Base-by-base conservation (phyloP, 2,113 vertebrate genomes). In the Aspidoscelis tigris region DNA sequence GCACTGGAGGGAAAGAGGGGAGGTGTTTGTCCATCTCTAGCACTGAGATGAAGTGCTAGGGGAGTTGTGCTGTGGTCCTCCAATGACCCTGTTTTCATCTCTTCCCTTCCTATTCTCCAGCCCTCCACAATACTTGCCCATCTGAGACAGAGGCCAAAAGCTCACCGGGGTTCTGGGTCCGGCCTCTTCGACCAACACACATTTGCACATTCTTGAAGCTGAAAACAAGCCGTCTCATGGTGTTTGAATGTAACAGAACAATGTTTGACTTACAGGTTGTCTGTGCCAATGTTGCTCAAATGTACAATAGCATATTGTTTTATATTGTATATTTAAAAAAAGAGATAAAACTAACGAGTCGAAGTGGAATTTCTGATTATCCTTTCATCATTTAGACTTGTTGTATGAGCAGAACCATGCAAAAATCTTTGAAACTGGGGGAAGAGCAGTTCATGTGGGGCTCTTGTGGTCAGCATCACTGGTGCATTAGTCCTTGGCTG, bases 161-260 rank as follows among this genome's bases (percentile, higher is more conserved):
- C 96, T 97, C 94, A 97, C 96, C 96, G 90, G 92, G 96, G 97
- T 97, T 94, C 97, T 97, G 96, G 97, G 97, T 94, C 97, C 97
- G 96, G 96, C 92, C 92, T 83, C 85, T 39, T 68, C 16, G 69
- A 73, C 76, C 20, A 4, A 66, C 50, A 58, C 39, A 79, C 83
- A 79, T 84, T 84, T 84, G 76, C 83, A 79, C 83, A 84, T 73
- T 79, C 83, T 84, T 20, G 68, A 84, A 79, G 83, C 76, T 79
- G 76, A 50, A 78, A 50, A 73, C 83, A 79, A 84, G 87, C 87
- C 83, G 84, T 87, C 80, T 91, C 88, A 78, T 61, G 71, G 84
- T 92, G 85, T 88, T 89, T 84, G 92, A 94, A 89, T 89, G 92
- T 91, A 91, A 90, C 84, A 50, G 82, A 76, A 86, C 87, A 79